These are phyloP conservation scores for Rhegmatorhina hoffmannsi DNA, from an alignment of 2,113 vertebrate genomes.

Conservation along the genomic window DNA sequence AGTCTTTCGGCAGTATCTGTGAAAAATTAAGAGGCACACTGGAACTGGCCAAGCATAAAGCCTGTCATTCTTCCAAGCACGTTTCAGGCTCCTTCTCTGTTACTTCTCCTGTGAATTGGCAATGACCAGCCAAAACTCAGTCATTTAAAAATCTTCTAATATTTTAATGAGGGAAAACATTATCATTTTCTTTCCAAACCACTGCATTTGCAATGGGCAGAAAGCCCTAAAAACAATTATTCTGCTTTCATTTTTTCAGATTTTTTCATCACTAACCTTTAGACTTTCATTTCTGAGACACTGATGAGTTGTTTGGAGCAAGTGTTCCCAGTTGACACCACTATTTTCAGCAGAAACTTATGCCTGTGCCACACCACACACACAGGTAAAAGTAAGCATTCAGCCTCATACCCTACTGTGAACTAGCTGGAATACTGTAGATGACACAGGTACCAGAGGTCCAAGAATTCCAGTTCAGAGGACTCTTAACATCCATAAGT, in stretches of 20 bases:
- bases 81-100: neutral
- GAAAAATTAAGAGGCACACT: neutral
- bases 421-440: neutral
- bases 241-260: neutral
- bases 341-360: neutral
- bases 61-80: neutral
- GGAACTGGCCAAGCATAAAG: neutral
- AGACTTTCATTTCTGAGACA: neutral
- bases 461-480: neutral
- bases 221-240: neutral
- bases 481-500: neutral
- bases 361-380: neutral
- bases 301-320: neutral
- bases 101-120: neutral
- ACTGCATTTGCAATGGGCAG: neutral
- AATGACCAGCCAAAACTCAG: slow-evolving; percentile 3
- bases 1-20: neutral
- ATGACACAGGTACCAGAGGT: neutral
- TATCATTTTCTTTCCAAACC: slow-evolving; percentile 9
- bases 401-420: neutral
- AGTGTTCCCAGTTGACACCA: neutral
- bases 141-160: slow-evolving; percentile 2
- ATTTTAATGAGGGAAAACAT: slow-evolving; percentile 32
- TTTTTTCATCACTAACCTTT: neutral
- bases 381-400: neutral